Conservation (phyloP, 2,888 invertebrate genomes). For the Pachymerium ferrugineum region DNA sequence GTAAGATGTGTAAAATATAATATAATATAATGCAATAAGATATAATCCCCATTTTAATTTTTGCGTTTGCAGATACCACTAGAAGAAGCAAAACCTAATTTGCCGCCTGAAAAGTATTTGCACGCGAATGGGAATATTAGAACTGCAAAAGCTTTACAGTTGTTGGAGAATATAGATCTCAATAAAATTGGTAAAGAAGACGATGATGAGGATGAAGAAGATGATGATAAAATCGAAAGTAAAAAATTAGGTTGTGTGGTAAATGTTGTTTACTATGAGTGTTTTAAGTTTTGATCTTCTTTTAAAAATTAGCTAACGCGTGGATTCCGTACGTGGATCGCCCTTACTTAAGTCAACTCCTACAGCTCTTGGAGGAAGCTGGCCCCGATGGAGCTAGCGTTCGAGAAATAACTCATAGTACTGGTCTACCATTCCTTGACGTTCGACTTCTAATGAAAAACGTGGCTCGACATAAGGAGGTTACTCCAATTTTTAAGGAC, state of each 20-base stretch:
- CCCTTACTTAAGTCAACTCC: slow-evolving; percentile 40
- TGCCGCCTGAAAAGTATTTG: background rate
- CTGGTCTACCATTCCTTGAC: slow-evolving; percentile 40
- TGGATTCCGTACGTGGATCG: slow-evolving; percentile 32
- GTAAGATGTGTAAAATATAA: background rate
- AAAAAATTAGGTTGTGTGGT: background rate
- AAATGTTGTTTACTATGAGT: too few relatives aligned
- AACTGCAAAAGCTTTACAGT: background rate
- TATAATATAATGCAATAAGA: background rate
- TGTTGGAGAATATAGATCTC: background rate
- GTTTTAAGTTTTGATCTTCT: background rate
- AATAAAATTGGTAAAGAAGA: slow-evolving; percentile 10
- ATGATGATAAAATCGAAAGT: background rate
- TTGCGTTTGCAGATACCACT: background rate
- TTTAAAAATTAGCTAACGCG: background rate
- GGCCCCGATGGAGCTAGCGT: slow-evolving; percentile 42
- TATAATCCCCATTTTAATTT: background rate
- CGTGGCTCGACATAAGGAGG: slow-evolving; percentile 36
- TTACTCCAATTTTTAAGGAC: slow-evolving; percentile 38
- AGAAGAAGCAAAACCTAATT: background rate
- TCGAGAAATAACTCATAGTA: slow-evolving; percentile 38
- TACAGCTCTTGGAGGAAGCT: slow-evolving; percentile 38
- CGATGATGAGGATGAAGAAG: slow-evolving; percentile 21
- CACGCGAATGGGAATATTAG: background rate
- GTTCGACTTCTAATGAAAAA: slow-evolving; percentile 34